Conservation (phyloP, 2,888 invertebrate species). For the Limnephilus rhombicus region DNA sequence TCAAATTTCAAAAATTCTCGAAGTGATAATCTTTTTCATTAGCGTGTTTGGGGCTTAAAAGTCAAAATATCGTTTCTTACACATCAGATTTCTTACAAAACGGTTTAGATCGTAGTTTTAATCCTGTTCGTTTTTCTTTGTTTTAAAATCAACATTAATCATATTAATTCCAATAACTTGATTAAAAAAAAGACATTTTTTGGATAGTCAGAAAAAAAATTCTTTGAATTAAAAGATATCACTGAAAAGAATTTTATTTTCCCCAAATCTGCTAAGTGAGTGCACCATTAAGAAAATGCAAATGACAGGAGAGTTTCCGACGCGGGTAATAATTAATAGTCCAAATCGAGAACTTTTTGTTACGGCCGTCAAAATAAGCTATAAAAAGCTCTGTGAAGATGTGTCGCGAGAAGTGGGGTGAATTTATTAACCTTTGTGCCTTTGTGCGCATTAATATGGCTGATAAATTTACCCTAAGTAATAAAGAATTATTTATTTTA, state of each 20-base stretch:
- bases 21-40: no score
- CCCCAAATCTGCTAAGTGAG: constrained; percentile 61
- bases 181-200: background rate
- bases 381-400: constrained; percentile 40
- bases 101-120: no score
- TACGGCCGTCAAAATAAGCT: constrained; percentile 45
- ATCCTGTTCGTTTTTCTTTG: no score
- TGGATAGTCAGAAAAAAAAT: background rate
- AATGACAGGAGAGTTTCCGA: constrained; percentile 63
- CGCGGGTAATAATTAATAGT: constrained; percentile 63
- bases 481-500: background rate
- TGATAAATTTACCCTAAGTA: constrained; percentile 6
- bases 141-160: no score
- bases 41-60: no score
- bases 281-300: constrained; percentile 65
- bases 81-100: no score
- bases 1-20: no score
- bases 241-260: constrained; percentile 53
- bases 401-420: constrained; percentile 29
- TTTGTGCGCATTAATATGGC: constrained; percentile 27
- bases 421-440: constrained; percentile 47
- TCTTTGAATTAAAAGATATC: background rate
- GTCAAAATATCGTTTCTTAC: no score
- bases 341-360: constrained; percentile 49
- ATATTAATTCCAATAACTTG: no score